Conservation (phyloP, 2,888 invertebrate species). For the Hypercompe scribonia region DNA sequence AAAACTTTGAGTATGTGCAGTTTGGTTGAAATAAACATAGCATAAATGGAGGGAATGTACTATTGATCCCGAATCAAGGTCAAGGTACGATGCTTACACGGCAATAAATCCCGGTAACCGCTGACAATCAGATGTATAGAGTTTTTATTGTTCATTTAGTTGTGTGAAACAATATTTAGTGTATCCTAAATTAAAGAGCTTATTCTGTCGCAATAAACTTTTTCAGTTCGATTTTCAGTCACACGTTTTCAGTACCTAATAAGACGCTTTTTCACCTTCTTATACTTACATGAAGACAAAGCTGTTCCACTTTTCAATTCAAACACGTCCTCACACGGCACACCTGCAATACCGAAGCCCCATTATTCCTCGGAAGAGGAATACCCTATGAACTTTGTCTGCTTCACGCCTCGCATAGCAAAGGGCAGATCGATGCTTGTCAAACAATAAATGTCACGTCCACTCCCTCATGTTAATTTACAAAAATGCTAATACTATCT, state of each 20-base stretch:
- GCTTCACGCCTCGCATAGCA: slow-evolving; percentile 82
- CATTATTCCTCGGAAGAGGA: slow-evolving; percentile 52
- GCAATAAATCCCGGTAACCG: not conserved
- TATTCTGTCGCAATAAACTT: not conserved
- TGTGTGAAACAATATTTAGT: not conserved
- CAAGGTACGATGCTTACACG: not conserved
- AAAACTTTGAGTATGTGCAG: too few species aligned
- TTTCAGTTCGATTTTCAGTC: not conserved
- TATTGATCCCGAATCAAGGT: not conserved
- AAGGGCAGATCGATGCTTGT: slow-evolving; percentile 86
- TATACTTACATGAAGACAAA: slow-evolving; percentile 40
- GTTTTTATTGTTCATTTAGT: not conserved
- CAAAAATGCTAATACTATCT: slow-evolving; percentile 29
- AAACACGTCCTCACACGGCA: slow-evolving; percentile 49
- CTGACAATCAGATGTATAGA: not conserved
- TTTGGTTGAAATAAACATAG: too few species aligned
- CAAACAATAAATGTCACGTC: slow-evolving; percentile 87
- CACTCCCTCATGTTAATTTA: slow-evolving; percentile 82
- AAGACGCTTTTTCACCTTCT: slow-evolving; percentile 24
- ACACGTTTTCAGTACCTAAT: not conserved
- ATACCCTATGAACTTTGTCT: slow-evolving; percentile 73
- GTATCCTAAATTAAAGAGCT: not conserved
- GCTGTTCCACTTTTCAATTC: slow-evolving; percentile 47
- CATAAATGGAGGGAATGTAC: not conserved
- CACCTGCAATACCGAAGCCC: slow-evolving; percentile 52